A percentile compares a stretch with the other conserved stretches of the same genome.
These are phyloP conservation scores for Drosophila virilis DNA, from an alignment of 1,140 invertebrate species.

Conservation along the genomic window DNA sequence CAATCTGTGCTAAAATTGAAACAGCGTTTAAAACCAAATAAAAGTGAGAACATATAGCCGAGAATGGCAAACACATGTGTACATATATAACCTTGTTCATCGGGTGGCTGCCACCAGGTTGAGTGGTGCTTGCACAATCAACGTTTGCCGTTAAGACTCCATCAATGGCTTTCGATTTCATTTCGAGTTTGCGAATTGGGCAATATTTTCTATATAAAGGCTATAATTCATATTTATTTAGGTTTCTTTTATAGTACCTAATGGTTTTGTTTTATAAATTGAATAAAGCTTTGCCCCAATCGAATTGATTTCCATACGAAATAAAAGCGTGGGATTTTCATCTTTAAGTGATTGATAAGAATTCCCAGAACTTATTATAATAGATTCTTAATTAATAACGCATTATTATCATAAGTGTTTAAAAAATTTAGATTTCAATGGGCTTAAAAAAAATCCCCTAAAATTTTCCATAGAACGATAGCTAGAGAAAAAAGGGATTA, in stretches of 20 bases:
- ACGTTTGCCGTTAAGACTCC: constrained; percentile 1
- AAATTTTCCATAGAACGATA: neutral
- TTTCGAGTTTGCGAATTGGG: constrained; percentile 21
- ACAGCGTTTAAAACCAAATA: constrained; percentile 6
- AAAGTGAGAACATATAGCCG: constrained; percentile 23
- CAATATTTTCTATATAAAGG: constrained; percentile 10
- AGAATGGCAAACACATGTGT: neutral
- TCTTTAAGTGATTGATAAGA: neutral
- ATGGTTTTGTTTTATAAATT: neutral
- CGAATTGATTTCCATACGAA: neutral
- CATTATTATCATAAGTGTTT: neutral
- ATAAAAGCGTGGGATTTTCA: neutral
- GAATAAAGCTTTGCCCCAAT: neutral
- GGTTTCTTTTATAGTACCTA: neutral
- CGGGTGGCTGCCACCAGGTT: constrained; percentile 14
- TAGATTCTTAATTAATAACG: neutral
- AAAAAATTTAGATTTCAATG: neutral
- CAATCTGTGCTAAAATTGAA: neutral
- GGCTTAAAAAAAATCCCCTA: constrained; percentile 1
- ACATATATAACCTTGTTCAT: constrained; percentile 26
- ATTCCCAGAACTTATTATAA: neutral
- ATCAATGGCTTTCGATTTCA: constrained; percentile 36
- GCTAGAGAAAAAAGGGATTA: neutral
- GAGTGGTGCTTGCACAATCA: constrained; percentile 37
- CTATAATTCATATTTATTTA: neutral